These are phyloP conservation scores for Cerceris ruficornis DNA, from an alignment of 2,888 invertebrate genomes.

Conservation along the genomic window DNA sequence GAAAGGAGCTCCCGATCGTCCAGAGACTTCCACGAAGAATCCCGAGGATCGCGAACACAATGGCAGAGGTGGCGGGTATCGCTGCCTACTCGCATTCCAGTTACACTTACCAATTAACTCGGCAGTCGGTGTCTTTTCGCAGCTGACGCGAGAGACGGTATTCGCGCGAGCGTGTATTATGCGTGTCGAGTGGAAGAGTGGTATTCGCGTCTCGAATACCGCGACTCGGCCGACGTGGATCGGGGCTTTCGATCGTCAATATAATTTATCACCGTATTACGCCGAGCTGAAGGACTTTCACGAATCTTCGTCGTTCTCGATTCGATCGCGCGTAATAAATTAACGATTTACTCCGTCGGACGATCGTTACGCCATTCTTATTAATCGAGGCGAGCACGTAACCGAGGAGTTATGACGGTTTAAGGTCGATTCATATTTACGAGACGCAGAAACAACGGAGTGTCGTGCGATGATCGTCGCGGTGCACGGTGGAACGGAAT, in stretches of 20 bases:
- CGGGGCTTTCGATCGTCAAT: background rate
- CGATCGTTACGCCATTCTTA: background rate
- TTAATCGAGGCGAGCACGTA: too few species aligned
- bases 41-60: background rate
- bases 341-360: background rate
- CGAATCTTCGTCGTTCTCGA: background rate
- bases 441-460: too few species aligned
- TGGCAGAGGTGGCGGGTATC: background rate
- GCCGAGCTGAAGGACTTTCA: background rate
- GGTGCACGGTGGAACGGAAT: too few species aligned
- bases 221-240: background rate
- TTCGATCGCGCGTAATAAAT: background rate
- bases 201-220: background rate
- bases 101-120: constrained; percentile 32
- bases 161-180: background rate
- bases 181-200: constrained; percentile 1
- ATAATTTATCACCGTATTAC: background rate
- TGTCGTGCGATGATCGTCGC: too few species aligned
- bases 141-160: constrained; percentile 23
- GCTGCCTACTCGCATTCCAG: constrained; percentile 30
- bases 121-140: constrained; percentile 3
- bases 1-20: too few species aligned
- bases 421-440: too few species aligned
- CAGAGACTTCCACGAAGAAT: background rate
- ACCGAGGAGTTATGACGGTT: too few species aligned